Conservation (phyloP, 1,140 invertebrate genomes). For the Maconellicoccus hirsutus region DNA sequence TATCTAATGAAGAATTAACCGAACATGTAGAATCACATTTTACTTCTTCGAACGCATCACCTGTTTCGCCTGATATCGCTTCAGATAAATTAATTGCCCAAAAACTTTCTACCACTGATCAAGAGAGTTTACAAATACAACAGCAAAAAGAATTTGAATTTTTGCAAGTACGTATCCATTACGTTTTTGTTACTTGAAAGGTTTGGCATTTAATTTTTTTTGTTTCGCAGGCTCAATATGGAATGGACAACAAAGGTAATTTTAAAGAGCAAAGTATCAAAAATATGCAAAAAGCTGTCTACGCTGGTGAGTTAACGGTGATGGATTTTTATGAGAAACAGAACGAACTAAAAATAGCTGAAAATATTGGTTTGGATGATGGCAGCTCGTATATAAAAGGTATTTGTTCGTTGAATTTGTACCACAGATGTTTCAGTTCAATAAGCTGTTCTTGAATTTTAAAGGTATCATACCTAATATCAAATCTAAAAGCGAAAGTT, state of each 20-base stretch:
- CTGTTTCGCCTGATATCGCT: slow-evolving; percentile 40
- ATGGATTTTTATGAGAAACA: slow-evolving; percentile 74
- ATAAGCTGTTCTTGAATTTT: slow-evolving; percentile 27
- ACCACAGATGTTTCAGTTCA: not conserved
- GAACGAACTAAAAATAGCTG: slow-evolving; percentile 57
- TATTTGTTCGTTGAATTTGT: too few species aligned
- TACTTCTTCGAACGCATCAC: slow-evolving; percentile 37
- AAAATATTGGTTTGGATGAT: slow-evolving; percentile 68
- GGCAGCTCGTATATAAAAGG: slow-evolving; percentile 63
- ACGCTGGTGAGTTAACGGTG: slow-evolving; percentile 69
- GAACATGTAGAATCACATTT: slow-evolving; percentile 61
- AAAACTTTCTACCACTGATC: slow-evolving; percentile 50
- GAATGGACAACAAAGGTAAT: slow-evolving; percentile 75
- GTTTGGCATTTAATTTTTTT: not conserved
- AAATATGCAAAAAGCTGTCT: slow-evolving; percentile 71
- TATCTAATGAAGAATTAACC: slow-evolving; percentile 42
- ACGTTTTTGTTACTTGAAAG: not conserved
- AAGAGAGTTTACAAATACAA: slow-evolving; percentile 53
- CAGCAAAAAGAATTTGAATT: slow-evolving; percentile 72
- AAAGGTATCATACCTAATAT: slow-evolving; percentile 64
- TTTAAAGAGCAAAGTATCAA: slow-evolving; percentile 68
- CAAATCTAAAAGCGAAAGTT: slow-evolving; percentile 51
- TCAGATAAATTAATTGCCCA: slow-evolving; percentile 45
- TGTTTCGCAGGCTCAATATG: slow-evolving; percentile 56
- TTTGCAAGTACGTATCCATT: slow-evolving; percentile 42